A percentile compares a stretch with the other conserved stretches of the same genome.
Conservation (phyloP, 2,113 vertebrate genomes). For the Phainopepla nitens region DNA sequence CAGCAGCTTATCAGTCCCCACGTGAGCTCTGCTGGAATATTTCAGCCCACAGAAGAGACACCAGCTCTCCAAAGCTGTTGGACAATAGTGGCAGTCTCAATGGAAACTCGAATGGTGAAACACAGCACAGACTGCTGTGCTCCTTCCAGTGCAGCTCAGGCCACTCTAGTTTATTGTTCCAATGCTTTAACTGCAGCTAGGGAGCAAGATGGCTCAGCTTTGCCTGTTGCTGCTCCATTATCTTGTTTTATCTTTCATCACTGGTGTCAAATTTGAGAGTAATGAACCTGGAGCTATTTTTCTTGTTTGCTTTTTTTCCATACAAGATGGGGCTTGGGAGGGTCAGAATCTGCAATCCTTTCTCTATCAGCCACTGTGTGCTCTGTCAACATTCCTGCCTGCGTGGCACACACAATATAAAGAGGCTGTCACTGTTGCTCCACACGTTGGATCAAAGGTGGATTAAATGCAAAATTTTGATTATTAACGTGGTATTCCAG, state of each 20-base stretch:
- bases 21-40: background rate
- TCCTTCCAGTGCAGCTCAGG: background rate
- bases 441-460: rapidly evolving
- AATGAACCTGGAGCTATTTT: background rate
- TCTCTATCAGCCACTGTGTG: background rate
- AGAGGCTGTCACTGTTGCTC: background rate
- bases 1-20: background rate
- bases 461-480: background rate
- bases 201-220: background rate
- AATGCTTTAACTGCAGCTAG: background rate
- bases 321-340: background rate
- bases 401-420: rapidly evolving
- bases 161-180: background rate
- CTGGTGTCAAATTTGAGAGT: background rate
- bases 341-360: background rate
- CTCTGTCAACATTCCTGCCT: background rate
- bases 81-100: background rate
- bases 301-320: background rate
- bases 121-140: background rate
- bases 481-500: background rate
- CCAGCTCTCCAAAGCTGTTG: background rate
- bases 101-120: background rate
- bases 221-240: background rate
- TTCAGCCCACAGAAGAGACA: background rate
- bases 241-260: background rate